Percentiles rank a stretch among this genome's conserved stretches.
phyloP scores from a whole-genome alignment of 2,797 vertebrate species.

The Telmatherina bonti region DNA sequence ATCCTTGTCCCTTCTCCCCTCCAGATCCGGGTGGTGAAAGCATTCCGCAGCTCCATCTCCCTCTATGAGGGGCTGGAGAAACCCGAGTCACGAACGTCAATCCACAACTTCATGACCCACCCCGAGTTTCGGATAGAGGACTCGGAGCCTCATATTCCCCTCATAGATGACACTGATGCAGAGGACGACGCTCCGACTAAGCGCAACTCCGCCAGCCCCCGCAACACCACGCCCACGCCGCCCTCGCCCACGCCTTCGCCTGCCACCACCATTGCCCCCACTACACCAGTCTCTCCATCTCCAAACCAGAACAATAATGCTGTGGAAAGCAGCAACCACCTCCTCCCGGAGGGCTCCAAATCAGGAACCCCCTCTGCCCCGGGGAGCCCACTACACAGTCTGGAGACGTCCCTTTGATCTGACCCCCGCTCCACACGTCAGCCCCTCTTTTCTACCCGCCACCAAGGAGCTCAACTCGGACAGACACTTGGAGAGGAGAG shows the following conservation, averaged over 20 bases:
- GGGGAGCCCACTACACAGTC: constrained; percentile 97
- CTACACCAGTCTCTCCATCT: constrained; percentile 86
- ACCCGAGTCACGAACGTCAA: constrained; percentile 95
- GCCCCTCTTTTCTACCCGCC: constrained; percentile 63
- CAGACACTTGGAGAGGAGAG: constrained; percentile 50
- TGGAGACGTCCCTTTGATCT: constrained; percentile 99
- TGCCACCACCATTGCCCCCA: constrained; percentile 69
- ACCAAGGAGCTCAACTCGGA: constrained; percentile 65
- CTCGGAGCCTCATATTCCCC: constrained; percentile 98
- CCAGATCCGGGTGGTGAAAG: constrained; percentile 99
- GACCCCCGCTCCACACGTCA: constrained; percentile 53
- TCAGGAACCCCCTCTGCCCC: constrained; percentile 93
- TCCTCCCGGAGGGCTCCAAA: constrained; percentile 93
- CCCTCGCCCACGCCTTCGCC: constrained; percentile 63
- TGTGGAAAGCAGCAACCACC: constrained; percentile 94
- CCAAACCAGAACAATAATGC: constrained; percentile 99
- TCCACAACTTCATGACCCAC: constrained; percentile 99
- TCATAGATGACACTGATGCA: constrained; percentile 98
- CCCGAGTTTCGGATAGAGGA: constrained; percentile 99
- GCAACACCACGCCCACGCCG: constrained; percentile 87
- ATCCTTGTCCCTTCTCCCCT: constrained; percentile 37
- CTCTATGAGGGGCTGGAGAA: constrained; percentile 99
- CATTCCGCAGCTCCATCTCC: constrained; percentile 99
- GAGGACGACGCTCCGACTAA: constrained; percentile 98
- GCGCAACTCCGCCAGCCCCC: constrained; percentile 88